Evolutionary conservation across 2,113 vertebrate genomes (phyloP).

Genomic region (Trichechus manatus): DNA sequence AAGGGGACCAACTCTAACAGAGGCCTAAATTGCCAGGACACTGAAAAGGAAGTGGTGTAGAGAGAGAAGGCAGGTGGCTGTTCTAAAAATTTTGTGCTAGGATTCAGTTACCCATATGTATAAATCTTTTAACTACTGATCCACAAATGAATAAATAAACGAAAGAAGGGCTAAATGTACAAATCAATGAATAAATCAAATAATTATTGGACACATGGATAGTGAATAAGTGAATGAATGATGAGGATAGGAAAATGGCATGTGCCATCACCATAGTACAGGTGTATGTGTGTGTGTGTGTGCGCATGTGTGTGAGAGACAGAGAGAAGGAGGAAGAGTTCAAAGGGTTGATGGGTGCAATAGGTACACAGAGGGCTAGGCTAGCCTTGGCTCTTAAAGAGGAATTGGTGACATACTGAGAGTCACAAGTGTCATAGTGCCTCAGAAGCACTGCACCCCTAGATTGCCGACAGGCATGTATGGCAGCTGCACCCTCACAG

Average conservation of each 20-base stretch:
- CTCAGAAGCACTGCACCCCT: neutral
- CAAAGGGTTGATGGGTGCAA: neutral
- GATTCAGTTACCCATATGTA: neutral
- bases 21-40: neutral
- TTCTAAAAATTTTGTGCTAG: neutral
- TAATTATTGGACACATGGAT: neutral
- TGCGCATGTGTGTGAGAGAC: neutral
- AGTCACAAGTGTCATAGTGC: neutral
- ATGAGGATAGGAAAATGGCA: neutral
- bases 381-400: neutral
- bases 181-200: constrained; percentile 3
- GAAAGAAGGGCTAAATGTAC: neutral
- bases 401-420: neutral
- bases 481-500: neutral
- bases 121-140: neutral
- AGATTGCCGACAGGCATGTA: neutral
- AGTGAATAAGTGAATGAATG: neutral
- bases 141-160: neutral
- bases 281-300: neutral
- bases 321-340: neutral
- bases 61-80: neutral
- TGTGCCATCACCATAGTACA: neutral
- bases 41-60: neutral
- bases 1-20: neutral
- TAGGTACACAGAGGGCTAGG: neutral